Base-by-base conservation (phyloP, 2,888 invertebrate genomes). In the Perdita meconis region DNA sequence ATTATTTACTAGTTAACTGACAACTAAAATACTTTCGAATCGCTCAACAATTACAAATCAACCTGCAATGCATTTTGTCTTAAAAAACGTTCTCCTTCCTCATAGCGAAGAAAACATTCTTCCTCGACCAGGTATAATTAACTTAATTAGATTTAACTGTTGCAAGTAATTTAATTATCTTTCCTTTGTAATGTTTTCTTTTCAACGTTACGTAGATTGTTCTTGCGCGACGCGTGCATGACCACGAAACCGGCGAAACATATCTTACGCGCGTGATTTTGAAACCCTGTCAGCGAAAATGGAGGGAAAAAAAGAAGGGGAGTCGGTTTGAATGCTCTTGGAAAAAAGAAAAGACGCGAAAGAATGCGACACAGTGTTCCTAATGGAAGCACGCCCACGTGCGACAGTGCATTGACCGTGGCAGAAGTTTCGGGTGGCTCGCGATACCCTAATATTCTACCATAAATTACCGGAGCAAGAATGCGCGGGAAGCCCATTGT, bases 391-490 rank as follows among this genome's bases (percentile, higher is more conserved):
- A 69, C 79, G 66, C 79, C 78, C 69, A 80, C 78, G 67, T 50
- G 56, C 55, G 64, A 60, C 73, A 69, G 61, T 79, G 69, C 81
- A 68, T 79, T 73, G 81, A 81, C 69, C 78, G 71, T 70, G 63
- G 51, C 66, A 63, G 22, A 63, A 73, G 34, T 83, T 76, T 81
- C 74, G 63, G 72, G 66, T 69, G 73, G 64, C 73, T 70, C 66
- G 47, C 55, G 64, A 70, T 64, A 78, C 70, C 64, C 67, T 83
- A 73, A 70, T 83, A 83, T 68, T 78, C 69, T 40, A 61, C 34
- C 73, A 83, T 83, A 83, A 83, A 81, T 83, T 81, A 76, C 50
- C 66, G 16, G 47, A n/a, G 67, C 67, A 75, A 57, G 63, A 83
- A 80, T 63, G 63, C 47, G 51, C 57, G 72, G 51, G 73, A 30